These are phyloP conservation scores for Pentamera pediparva DNA, from an alignment of 53 echinoderm and acorn worm genomes.

Conservation along the genomic window DNA sequence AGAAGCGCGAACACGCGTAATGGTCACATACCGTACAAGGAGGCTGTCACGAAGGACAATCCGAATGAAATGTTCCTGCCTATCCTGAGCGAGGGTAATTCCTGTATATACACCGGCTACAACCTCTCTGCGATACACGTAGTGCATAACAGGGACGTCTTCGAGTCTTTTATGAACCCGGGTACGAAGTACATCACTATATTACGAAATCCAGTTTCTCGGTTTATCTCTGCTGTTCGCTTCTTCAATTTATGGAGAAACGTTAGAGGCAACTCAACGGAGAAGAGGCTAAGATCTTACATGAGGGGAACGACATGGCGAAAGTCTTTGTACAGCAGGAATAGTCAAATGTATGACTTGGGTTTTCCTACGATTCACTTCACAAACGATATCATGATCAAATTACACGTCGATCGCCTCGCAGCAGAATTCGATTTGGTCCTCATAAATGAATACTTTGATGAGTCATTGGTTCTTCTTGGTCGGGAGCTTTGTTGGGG, in stretches of 20 bases:
- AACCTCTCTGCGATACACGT: constrained; percentile 15
- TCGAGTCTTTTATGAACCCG: constrained; percentile 17
- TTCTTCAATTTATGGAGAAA: not conserved
- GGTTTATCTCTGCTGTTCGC: not conserved
- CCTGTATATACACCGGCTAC: not conserved
- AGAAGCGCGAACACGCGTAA: not conserved
- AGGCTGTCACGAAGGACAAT: constrained; percentile 4
- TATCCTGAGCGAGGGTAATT: not conserved
- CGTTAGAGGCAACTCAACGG: not conserved
- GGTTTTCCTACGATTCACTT: not conserved
- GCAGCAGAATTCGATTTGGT: not conserved
- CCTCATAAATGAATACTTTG: constrained; percentile 8
- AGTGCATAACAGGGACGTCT: not conserved
- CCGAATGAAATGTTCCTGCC: constrained; percentile 11
- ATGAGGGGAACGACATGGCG: not conserved
- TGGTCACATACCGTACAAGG: constrained; percentile 1
- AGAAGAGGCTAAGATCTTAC: not conserved
- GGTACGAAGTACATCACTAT: constrained; percentile 17
- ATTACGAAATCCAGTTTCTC: constrained; percentile 1
- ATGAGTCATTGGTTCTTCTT: constrained; percentile 13
- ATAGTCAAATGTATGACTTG: not conserved
- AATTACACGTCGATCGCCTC: not conserved
- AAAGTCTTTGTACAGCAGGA: not conserved
- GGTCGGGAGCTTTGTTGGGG: not conserved
- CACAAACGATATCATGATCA: not conserved